Conservation (phyloP, 2,888 invertebrate genomes). For the Mechanitis mazaeus region DNA sequence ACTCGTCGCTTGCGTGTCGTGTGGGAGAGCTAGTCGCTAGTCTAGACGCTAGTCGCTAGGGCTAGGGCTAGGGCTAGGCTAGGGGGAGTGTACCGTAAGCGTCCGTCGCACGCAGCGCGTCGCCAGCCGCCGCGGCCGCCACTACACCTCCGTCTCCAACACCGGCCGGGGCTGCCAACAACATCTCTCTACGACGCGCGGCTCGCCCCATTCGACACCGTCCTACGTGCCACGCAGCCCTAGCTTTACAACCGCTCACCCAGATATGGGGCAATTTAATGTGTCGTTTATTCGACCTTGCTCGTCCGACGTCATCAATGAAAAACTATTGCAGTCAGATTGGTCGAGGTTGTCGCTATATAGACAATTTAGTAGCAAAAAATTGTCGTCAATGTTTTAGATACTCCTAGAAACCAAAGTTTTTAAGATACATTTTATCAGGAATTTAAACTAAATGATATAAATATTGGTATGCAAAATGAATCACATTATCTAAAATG, state of each 20-base stretch:
- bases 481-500: too few species aligned
- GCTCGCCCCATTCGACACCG: constrained; percentile 72
- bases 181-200: constrained; percentile 72
- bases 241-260: constrained; percentile 53
- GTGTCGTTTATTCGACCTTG: constrained; percentile 7
- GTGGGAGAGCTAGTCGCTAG: constrained; percentile 18
- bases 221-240: constrained; percentile 66
- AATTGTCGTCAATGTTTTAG: too few species aligned
- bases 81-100: constrained; percentile 60
- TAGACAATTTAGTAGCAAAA: too few species aligned
- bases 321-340: too few species aligned
- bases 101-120: constrained; percentile 72
- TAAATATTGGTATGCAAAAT: too few species aligned
- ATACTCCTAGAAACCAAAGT: too few species aligned
- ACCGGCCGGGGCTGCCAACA: constrained; percentile 73
- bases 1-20: constrained; percentile 30
- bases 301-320: constrained; percentile 4
- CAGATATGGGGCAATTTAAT: constrained; percentile 34
- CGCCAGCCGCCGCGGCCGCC: constrained; percentile 72
- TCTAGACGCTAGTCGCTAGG: constrained; percentile 26
- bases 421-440: too few species aligned
- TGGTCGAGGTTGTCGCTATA: too few species aligned
- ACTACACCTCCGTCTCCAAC: constrained; percentile 76
- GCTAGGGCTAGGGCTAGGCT: constrained; percentile 31
- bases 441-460: too few species aligned